Base-by-base conservation (phyloP, 1,140 invertebrate genomes). In the Drosophila ironensis region DNA sequence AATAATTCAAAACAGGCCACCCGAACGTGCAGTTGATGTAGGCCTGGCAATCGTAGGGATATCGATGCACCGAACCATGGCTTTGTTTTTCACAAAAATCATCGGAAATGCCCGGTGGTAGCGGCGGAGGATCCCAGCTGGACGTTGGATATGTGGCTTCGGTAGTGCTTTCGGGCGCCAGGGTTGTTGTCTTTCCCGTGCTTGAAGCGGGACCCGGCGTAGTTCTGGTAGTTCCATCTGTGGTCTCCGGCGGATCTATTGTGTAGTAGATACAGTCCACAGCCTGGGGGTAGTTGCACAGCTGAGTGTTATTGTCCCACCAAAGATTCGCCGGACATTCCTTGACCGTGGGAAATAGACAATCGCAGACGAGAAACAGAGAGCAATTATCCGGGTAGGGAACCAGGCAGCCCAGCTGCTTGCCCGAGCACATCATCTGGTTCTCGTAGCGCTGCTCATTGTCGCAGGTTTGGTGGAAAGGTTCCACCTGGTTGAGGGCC, bases 21-120 rank as follows among this genome's bases (percentile, higher is more conserved):
- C 47, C 37, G 6, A 35, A 9, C 0, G 84, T 88, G 14, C 84
- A 88, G 44, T 88, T 88, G 1, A 88, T 71, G 11, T 88, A 88
- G 6, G 78, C 84, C 70, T 81, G 75, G 16, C 84, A 88, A 37
- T 88, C 59, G 37, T 88, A 88, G 0, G 78, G 78, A 69, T 88
- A 88, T 11, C 50, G 46, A 60, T 64, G 35, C 27, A 71, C 4
- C 0, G 44, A 25, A 5, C 78, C 84, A 68, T 77, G 51, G 2
- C 20, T 2, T 0, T 20, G 16, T 0, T 46, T 7, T 2, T 0
- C 28, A 25, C 86, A 88, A 41, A 57, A 68, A 4, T 51, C 37
- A 0, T 60, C 42, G 0, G 38, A 4, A 20, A 77, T 80, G 16
- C 77, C 84, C 0, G 74, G 74, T 3, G 77, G 80, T 5, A 38